Conservation (phyloP, 1,140 invertebrate genomes). For the Drosophila willistoni region DNA sequence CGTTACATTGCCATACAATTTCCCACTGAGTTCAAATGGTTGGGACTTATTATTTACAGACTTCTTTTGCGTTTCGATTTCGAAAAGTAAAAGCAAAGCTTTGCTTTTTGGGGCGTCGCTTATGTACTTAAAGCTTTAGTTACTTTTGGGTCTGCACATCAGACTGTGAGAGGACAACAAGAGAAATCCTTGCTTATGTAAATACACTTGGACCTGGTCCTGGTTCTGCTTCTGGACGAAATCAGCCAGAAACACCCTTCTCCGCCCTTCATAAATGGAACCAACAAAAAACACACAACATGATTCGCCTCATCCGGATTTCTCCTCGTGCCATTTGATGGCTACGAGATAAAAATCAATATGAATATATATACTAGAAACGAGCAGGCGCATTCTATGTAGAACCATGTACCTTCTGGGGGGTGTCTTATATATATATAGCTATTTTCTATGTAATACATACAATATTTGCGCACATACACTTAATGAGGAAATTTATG, state of each 20-base stretch:
- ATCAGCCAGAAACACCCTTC: slow-evolving; percentile 4
- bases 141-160: slow-evolving; percentile 27
- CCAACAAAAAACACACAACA: slow-evolving; percentile 41
- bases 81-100: slow-evolving; percentile 59
- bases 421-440: slow-evolving; percentile 9
- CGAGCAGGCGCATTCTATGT: slow-evolving; percentile 34
- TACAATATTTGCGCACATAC: slow-evolving; percentile 54
- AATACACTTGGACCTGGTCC: slow-evolving; percentile 34
- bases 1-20: background rate
- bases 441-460: slow-evolving; percentile 39
- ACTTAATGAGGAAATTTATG: slow-evolving; percentile 78
- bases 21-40: background rate
- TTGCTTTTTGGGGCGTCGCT: slow-evolving; percentile 58
- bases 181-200: slow-evolving; percentile 36
- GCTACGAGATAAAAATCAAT: slow-evolving; percentile 77
- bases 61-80: slow-evolving; percentile 26
- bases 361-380: slow-evolving; percentile 42
- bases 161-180: slow-evolving; percentile 18
- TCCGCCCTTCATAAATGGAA: background rate
- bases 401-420: slow-evolving; percentile 11
- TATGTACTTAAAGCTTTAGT: slow-evolving; percentile 57
- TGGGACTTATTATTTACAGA: background rate
- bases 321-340: slow-evolving; percentile 43
- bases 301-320: slow-evolving; percentile 29
- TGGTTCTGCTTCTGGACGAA: slow-evolving; percentile 34